Evolutionary conservation across 2,888 invertebrate genomes (phyloP), one percentile per base, ranked within the genome.

Genomic region (Pterostichus madidus): DNA sequence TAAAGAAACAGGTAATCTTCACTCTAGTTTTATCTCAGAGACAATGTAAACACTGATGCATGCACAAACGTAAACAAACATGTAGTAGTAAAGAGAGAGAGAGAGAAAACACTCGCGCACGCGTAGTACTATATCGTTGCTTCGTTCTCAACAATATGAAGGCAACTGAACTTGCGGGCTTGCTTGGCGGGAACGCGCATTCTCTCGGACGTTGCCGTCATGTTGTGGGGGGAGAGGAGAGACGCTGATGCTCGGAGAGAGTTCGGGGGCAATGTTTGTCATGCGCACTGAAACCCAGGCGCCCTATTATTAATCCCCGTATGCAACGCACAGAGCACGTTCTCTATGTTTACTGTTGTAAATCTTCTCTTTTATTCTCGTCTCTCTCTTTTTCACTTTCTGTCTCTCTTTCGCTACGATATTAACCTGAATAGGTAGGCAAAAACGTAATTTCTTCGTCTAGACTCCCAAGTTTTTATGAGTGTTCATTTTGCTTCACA

Each of bases 41-140:
- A 81, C 81, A 81, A 81, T 75, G 81, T 81, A 81, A 81, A 81
- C 81, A 81, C 35, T 46, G 81, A 59, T 81, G 81, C 81, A 61
- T 81, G 73, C 49, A 61, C 73, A 49, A 80, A 81, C 81, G 75
- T 81, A 81, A 81, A 81, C 81, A 81, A 81, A 75, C 81, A 73
- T 71, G 80, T 73, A 81, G 81, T 81, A 81, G 75, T 81, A 61
- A 35, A 56, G 46, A 17, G 49, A n/a, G 35, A 32, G 44, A 80
- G 31, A 52, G 68, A 52, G 52, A 71, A 32, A 39, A 79, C 17
- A 39, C 24, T 35, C 31, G 35, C 81, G 75, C 75, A 75, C 15
- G 81, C 81, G 81, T 31, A 81, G 24, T 32, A 24, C 5, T 5
- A 2, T 1, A 32, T 0, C 15, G 75, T 13, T 75, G 81, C 61